These are phyloP conservation scores for Platycercus adscitus DNA, from an alignment of 2,113 vertebrate genomes.

Conservation along the genomic window DNA sequence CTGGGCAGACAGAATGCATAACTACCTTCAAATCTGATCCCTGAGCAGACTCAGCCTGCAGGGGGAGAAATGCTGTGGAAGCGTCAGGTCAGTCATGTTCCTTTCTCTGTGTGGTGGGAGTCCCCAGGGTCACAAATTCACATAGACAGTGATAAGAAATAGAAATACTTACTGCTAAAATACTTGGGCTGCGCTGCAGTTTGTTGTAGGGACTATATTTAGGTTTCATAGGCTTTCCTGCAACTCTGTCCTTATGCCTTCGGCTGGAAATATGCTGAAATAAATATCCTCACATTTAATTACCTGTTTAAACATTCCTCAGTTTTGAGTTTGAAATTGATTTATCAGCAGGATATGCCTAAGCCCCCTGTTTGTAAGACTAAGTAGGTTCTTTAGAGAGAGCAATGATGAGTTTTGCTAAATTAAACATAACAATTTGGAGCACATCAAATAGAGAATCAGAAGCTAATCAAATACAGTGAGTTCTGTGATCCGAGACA, in stretches of 20 bases:
- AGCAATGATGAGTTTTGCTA: background rate
- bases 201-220: constrained; percentile 97
- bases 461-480: background rate
- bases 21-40: background rate
- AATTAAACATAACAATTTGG: constrained; percentile 35
- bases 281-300: constrained; percentile 55
- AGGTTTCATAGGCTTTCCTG: constrained; percentile 95
- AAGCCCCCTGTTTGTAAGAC: background rate
- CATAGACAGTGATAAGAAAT: background rate
- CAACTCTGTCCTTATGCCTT: constrained; percentile 96
- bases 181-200: constrained; percentile 85
- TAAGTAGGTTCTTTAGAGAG: background rate
- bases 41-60: background rate
- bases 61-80: background rate
- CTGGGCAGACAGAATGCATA: constrained; percentile 4
- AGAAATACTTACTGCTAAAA: constrained; percentile 86
- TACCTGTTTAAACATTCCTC: constrained; percentile 54
- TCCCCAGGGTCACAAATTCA: constrained; percentile 8
- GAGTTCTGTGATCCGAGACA: background rate
- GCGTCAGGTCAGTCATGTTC: background rate
- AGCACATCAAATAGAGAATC: constrained; percentile 15
- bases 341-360: constrained; percentile 18
- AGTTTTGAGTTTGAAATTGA: constrained; percentile 9
- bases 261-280: constrained; percentile 98
- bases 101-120: background rate